Conservation (phyloP, 2,797 vertebrate species). For the Schizothorax lantsangensis region DNA sequence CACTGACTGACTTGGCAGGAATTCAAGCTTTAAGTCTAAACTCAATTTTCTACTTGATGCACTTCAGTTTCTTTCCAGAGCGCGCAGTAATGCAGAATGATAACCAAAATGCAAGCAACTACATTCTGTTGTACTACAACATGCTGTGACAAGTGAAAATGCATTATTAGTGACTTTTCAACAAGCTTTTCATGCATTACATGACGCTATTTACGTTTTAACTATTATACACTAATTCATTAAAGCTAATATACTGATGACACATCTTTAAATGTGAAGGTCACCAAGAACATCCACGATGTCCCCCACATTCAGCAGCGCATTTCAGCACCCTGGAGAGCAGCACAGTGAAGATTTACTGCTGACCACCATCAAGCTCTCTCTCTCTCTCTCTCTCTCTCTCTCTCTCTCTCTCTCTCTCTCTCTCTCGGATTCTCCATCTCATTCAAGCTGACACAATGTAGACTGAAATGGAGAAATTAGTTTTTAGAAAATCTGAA, state of each 20-base stretch:
- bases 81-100: constrained; percentile 5
- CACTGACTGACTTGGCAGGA: constrained; percentile 25
- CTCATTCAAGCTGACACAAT: constrained; percentile 7
- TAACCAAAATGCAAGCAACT: constrained; percentile 20
- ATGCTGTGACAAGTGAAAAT: background rate
- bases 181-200: background rate
- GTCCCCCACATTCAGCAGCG: constrained; percentile 11
- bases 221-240: background rate
- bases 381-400: background rate
- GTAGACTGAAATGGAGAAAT: constrained; percentile 18
- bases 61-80: constrained; percentile 35
- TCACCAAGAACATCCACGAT: constrained; percentile 12
- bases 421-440: constrained; percentile 2
- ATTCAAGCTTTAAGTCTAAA: constrained; percentile 15
- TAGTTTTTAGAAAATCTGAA: background rate
- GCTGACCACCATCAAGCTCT: constrained; percentile 30
- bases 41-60: constrained; percentile 32
- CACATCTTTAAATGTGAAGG: constrained; percentile 29
- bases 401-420: constrained; percentile 16
- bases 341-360: constrained; percentile 49
- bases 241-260: constrained; percentile 4
- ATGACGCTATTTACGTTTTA: background rate
- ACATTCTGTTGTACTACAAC: background rate
- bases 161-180: background rate
- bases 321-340: constrained; percentile 62